Base-by-base conservation (phyloP, 2,888 invertebrate genomes). In the Polyploca ridens region DNA sequence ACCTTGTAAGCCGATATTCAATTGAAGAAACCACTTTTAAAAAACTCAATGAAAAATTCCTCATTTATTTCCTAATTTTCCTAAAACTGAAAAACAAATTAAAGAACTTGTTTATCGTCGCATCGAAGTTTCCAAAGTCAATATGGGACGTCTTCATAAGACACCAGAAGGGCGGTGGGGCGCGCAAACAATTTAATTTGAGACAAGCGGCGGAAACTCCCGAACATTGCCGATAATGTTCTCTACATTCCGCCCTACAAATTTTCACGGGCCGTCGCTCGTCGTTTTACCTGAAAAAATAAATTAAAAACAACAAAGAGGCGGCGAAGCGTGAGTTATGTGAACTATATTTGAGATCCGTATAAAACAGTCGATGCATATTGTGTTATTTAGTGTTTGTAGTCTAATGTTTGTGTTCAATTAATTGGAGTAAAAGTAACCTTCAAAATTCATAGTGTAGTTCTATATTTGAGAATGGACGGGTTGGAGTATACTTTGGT, bases 131-230 rank as follows among this genome's bases (percentile, higher is more conserved):
- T 11, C 41, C 54, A 41, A 64, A 64, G 64, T 60, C 64, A 64
- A 64, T 64, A 60, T 64, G 46, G 19, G 61, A 60, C 10, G 49
- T 35, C 54, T 49, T 33, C 46, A 27, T 57, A 62, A 64, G 44
- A 62, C 64, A 44, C 54, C 16, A 44, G 63, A 66, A 68, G 49
- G 64, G 58, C 63, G 60, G 66, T 64, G 66, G 76, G 82, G 82
- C 74, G 76, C 79, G 79, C 83, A 80, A 90, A 89, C 89, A 89
- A 91, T 91, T 90, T 92, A 90, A 91, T 93, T 90, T 91, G 54
- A 54, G 54, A 54, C 19, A 54, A 54, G 19, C 54, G 54, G 49
- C 54, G 54, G 19, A 10, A 54, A 87, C 83, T 84, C 75, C 74
- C 78, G 76, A 83, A 83, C 81, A 78, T 80, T 44, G 75, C 83